Conservation (phyloP, 2,888 invertebrate species). For the Volucella inanis region DNA sequence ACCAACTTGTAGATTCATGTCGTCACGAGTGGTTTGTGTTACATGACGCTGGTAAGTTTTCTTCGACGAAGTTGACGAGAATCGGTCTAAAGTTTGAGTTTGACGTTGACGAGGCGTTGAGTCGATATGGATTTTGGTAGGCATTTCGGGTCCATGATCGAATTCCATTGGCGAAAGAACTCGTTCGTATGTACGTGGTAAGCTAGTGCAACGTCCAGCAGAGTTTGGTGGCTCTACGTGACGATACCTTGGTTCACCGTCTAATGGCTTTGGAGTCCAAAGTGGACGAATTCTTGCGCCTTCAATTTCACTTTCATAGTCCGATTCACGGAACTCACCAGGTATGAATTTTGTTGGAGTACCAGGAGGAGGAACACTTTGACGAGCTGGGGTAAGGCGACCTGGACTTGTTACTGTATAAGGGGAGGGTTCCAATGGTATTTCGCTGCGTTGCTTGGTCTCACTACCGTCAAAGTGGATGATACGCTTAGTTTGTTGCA, state of each 20-base stretch:
- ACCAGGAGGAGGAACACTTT: conserved; percentile 83
- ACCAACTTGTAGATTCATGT: conserved; percentile 84
- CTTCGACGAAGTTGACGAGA: conserved; percentile 75
- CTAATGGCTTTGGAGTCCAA: conserved; percentile 87
- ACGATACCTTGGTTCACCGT: conserved; percentile 85
- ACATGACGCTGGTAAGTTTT: conserved; percentile 75
- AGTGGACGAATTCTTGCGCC: conserved; percentile 85
- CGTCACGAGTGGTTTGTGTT: conserved; percentile 78
- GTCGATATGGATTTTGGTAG: conserved; percentile 80
- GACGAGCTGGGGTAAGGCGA: conserved; percentile 80
- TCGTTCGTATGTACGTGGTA: conserved; percentile 84
- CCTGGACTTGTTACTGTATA: conserved; percentile 83
- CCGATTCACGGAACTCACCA: conserved; percentile 87
- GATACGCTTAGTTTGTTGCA: conserved; percentile 88
- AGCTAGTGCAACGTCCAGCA: conserved; percentile 83
- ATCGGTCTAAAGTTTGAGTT: conserved; percentile 81
- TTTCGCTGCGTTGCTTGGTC: conserved; percentile 77
- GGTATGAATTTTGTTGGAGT: conserved; percentile 87
- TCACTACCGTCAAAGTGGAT: conserved; percentile 87
- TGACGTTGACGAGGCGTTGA: conserved; percentile 75
- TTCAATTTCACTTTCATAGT: conserved; percentile 89
- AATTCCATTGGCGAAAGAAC: conserved; percentile 86
- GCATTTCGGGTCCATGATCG: conserved; percentile 84
- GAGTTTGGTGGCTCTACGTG: conserved; percentile 86
- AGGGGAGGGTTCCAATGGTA: conserved; percentile 83